Conservation (phyloP, 2,797 vertebrate species). For the Eidolon dupreanum region DNA sequence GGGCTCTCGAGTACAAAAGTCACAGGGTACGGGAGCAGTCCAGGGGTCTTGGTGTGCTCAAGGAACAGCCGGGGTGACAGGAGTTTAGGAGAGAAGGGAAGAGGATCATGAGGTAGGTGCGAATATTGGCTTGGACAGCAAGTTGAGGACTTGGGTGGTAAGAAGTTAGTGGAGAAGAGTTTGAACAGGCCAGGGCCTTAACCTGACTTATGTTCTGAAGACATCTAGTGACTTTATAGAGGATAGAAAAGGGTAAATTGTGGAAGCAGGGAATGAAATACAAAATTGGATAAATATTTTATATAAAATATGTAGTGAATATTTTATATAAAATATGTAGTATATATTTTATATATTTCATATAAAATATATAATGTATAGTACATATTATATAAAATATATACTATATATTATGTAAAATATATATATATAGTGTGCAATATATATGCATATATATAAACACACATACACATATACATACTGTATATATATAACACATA, state of each 20-base stretch:
- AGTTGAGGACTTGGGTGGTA: not conserved
- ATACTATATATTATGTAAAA: no score
- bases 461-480: no score
- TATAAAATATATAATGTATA: no score
- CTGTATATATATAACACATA: no score
- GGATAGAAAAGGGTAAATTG: not conserved
- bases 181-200: not conserved
- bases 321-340: no score
- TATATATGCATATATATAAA: no score
- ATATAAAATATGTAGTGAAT: no score
- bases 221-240: not conserved
- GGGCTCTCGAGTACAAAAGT: not conserved
- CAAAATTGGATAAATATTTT: not conserved
- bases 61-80: not conserved
- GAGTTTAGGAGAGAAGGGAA: not conserved
- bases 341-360: no score
- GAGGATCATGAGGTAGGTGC: not conserved
- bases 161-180: not conserved
- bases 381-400: no score
- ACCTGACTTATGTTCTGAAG: not conserved
- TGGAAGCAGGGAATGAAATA: not conserved
- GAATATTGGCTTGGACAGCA: not conserved
- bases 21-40: not conserved
- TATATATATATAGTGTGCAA: no score
- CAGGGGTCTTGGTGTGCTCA: not conserved